These are phyloP conservation scores for Scaptomyza caliginosa DNA, from an alignment of 2,888 invertebrate genomes.

Conservation along the genomic window DNA sequence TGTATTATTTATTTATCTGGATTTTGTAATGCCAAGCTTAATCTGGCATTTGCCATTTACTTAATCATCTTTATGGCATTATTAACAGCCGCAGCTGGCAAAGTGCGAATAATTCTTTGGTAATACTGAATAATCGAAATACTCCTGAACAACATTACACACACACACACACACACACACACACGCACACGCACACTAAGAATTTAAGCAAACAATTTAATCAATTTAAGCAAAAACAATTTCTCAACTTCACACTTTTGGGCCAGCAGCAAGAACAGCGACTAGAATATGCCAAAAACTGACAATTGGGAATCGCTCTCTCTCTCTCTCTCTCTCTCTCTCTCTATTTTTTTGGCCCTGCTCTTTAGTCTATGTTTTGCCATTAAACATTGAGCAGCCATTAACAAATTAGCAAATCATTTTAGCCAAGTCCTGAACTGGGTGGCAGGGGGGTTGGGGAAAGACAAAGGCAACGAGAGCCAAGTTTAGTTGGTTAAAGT, in stretches of 20 bases:
- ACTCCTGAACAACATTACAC: neutral
- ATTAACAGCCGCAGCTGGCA: slow-evolving; percentile 29
- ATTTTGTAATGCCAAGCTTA: neutral
- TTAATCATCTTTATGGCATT: slow-evolving; percentile 27
- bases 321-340: slow-evolving; percentile 1
- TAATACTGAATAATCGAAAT: slow-evolving; percentile 7
- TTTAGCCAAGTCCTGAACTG: slow-evolving; percentile 26
- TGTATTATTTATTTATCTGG: neutral
- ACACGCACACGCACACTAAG: too few species aligned
- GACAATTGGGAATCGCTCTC: slow-evolving; percentile 22
- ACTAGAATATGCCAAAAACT: slow-evolving; percentile 30
- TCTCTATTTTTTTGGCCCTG: neutral
- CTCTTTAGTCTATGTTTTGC: slow-evolving; percentile 17
- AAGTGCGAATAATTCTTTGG: slow-evolving; percentile 11
- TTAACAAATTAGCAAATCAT: slow-evolving; percentile 69
- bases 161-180: neutral
- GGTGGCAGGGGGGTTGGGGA: neutral
- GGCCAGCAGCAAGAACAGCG: neutral
- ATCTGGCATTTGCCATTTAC: slow-evolving; percentile 24
- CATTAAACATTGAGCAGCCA: slow-evolving; percentile 66
- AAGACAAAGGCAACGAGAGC: neutral
- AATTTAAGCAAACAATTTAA: slow-evolving; percentile 58
- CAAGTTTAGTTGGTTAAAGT: too few species aligned
- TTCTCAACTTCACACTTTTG: slow-evolving; percentile 45
- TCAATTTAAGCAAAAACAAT: slow-evolving; percentile 44